Conservation (phyloP, 2,888 invertebrate species). For the Chrysotoxum bicinctum region DNA sequence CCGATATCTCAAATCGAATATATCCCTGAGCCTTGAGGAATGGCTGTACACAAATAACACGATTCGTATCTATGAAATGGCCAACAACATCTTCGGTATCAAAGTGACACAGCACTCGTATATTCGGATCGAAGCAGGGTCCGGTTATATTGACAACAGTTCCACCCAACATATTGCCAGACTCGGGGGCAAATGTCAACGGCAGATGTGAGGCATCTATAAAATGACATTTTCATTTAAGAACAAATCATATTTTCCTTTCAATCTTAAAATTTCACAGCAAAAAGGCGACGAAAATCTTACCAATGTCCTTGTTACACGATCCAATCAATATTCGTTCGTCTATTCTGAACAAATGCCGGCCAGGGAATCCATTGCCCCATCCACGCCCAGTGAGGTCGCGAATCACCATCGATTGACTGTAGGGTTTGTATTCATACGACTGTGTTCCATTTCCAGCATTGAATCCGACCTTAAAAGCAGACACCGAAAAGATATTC, state of each 20-base stretch:
- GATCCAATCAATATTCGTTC: conserved; percentile 96
- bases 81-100: conserved; percentile 91
- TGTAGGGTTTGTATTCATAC: conserved; percentile 94
- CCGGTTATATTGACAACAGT: conserved; percentile 98
- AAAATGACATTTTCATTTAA: conserved; percentile 6
- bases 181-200: conserved; percentile 95
- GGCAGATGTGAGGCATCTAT: conserved; percentile 91
- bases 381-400: conserved; percentile 92
- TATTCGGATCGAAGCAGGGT: conserved; percentile 91
- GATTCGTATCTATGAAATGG: conserved; percentile 89
- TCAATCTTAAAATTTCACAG: neutral
- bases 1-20: conserved; percentile 92
- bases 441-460: conserved; percentile 96
- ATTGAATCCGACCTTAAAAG: conserved; percentile 94
- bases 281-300: conserved; percentile 60
- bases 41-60: conserved; percentile 95
- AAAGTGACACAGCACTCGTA: conserved; percentile 91
- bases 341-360: conserved; percentile 97
- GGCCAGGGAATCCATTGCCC: conserved; percentile 93
- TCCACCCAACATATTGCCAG: conserved; percentile 98
- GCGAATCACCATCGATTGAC: conserved; percentile 91
- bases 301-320: conserved; percentile 94
- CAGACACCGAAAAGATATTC: neutral
- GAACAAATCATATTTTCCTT: neutral
- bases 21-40: conserved; percentile 93